Percentiles rank a stretch among this genome's conserved stretches.
phyloP scores from a whole-genome alignment of 37 sponge, comb jelly and placozoan genomes.

The Halichondria panicea region DNA sequence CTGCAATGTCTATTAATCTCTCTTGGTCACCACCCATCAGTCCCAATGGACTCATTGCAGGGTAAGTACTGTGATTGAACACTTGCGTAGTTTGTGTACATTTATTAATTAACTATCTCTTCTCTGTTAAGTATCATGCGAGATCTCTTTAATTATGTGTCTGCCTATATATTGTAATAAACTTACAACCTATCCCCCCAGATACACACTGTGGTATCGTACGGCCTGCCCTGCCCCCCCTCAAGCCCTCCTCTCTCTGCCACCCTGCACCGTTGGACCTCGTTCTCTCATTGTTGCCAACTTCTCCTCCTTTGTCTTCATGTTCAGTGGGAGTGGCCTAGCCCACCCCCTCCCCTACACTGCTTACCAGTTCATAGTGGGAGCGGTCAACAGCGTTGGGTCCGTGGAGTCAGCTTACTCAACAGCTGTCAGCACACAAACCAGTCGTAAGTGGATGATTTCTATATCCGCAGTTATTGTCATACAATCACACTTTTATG shows the following conservation, averaged over 20 bases:
- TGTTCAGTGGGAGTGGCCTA: conserved; percentile 4
- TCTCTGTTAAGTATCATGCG: too few species aligned
- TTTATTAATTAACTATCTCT: too few species aligned
- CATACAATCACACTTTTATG: too few species aligned
- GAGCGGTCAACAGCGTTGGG: conserved; percentile 66
- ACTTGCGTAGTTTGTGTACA: too few species aligned
- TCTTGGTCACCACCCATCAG: conserved; percentile 63
- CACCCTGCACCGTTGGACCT: conserved; percentile 18
- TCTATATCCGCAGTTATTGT: too few species aligned
- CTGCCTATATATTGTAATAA: too few species aligned
- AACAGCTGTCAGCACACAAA: conserved; percentile 28
- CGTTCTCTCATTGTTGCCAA: conserved; percentile 5
- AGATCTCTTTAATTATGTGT: too few species aligned
- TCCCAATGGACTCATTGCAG: conserved; percentile 78
- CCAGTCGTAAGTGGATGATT: conserved; percentile 42
- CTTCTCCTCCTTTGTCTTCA: too few species aligned
- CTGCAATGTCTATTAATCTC: conserved; percentile 31
- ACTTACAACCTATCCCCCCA: too few species aligned
- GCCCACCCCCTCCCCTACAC: conserved; percentile 61
- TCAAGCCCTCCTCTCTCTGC: conserved; percentile 6
- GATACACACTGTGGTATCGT: conserved; percentile 72
- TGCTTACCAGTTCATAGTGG: conserved; percentile 69
- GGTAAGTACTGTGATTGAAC: conserved; percentile 41
- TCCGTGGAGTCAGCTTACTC: conserved; percentile 55
- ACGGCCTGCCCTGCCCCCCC: conserved; percentile 72